Percentiles rank a stretch among this genome's conserved stretches.
Evolutionary conservation across 2,888 invertebrate species (phyloP).

Genomic region (Ichneumon xanthorius): DNA sequence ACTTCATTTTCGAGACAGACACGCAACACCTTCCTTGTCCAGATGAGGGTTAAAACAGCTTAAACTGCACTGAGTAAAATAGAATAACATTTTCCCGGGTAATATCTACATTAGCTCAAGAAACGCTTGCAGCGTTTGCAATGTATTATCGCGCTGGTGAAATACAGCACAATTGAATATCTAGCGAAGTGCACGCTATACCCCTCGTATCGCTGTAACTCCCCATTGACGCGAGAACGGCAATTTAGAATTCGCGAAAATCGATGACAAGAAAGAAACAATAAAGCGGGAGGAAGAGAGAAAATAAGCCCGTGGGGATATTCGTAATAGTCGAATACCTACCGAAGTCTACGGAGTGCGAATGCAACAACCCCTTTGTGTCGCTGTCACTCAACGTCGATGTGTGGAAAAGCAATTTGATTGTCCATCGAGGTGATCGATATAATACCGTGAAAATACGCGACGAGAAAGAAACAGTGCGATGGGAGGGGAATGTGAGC

Average conservation of each 20-base stretch:
- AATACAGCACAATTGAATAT: not conserved
- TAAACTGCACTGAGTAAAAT: no score
- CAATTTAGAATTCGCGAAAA: slow-evolving; percentile 38
- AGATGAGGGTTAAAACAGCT: no score
- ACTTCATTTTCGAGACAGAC: no score
- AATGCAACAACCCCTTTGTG: not conserved
- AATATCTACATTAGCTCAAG: no score
- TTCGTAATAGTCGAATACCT: not conserved
- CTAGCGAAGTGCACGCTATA: not conserved
- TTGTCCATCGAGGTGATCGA: not conserved
- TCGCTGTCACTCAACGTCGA: not conserved
- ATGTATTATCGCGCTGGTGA: no score
- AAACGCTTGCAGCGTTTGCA: no score
- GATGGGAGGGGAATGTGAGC: not conserved
- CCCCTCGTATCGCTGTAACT: not conserved
- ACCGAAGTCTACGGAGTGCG: not conserved
- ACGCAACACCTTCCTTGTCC: no score
- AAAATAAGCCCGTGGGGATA: no score
- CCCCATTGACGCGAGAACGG: slow-evolving; percentile 18
- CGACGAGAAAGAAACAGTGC: not conserved
- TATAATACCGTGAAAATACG: not conserved
- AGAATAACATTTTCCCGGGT: no score
- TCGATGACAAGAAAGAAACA: not conserved
- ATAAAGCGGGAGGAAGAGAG: not conserved
- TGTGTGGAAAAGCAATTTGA: not conserved